Evolutionary conservation across 1,140 invertebrate genomes (phyloP).

Genomic region (Pogonus chalceus): DNA sequence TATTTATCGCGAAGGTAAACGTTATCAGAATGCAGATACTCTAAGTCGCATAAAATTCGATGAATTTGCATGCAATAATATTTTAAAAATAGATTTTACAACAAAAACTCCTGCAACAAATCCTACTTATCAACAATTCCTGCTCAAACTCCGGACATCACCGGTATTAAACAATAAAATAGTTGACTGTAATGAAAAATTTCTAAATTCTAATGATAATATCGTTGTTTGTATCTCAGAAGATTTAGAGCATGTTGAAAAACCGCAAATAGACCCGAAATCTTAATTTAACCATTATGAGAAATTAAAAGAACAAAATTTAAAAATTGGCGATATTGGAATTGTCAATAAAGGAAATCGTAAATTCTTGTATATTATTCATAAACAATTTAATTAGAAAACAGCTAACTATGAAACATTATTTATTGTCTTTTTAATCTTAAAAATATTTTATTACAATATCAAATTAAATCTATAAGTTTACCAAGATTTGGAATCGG

Average conservation of each 20-base stretch:
- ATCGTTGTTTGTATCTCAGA: background rate
- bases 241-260: background rate
- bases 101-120: background rate
- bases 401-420: background rate
- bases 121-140: background rate
- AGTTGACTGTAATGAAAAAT: background rate
- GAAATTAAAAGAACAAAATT: background rate
- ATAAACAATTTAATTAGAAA: background rate
- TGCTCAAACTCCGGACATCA: background rate
- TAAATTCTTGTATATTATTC: background rate
- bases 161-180: background rate
- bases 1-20: conserved; percentile 20
- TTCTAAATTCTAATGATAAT: background rate
- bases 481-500: background rate
- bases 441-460: background rate
- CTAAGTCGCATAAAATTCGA: conserved; percentile 13
- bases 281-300: background rate
- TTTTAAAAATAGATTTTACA: background rate
- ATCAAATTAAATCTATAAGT: background rate
- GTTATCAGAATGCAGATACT: conserved; percentile 25
- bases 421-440: background rate
- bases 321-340: background rate
- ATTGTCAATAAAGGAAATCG: background rate
- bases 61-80: too few relatives aligned
- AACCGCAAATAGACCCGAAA: background rate